phyloP scores from a whole-genome alignment of 2,797 vertebrate genomes.

The Manis crassicaudata region DNA sequence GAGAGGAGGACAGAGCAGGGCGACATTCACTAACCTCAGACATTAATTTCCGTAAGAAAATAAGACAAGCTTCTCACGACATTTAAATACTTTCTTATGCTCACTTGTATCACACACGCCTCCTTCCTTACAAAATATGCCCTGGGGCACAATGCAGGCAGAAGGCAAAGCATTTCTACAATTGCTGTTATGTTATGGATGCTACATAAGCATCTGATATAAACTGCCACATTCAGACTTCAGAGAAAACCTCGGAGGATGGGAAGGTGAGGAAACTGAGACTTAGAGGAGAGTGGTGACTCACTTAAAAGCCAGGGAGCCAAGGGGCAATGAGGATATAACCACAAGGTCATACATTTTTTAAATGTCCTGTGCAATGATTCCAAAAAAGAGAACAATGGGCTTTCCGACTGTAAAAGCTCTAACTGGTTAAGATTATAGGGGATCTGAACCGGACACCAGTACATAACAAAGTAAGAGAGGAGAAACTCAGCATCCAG shows the following conservation, averaged over 20 bases:
- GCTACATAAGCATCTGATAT: background rate
- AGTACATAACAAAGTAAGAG: background rate
- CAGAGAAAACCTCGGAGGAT: background rate
- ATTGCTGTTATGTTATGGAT: background rate
- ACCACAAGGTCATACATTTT: background rate
- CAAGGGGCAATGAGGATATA: background rate
- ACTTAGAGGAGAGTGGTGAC: background rate
- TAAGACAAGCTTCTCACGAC: slow-evolving; percentile 45
- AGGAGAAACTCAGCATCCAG: background rate
- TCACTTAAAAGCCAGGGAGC: background rate
- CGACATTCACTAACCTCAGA: slow-evolving; percentile 12
- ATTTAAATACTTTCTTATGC: slow-evolving; percentile 46
- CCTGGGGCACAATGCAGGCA: background rate
- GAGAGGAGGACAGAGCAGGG: background rate
- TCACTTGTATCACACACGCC: background rate
- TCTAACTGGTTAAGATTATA: background rate
- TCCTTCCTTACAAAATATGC: background rate
- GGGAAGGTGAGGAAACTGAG: background rate
- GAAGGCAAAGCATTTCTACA: background rate
- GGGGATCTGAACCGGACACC: background rate
- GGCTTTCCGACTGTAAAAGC: background rate
- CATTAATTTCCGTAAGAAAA: slow-evolving; percentile 64
- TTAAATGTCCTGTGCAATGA: background rate
- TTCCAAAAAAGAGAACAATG: background rate
- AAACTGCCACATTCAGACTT: background rate